Evolutionary conservation across 2,888 invertebrate species (phyloP), one percentile per base, ranked within the genome.

Genomic region (Parapristionchus giblindavisi): DNA sequence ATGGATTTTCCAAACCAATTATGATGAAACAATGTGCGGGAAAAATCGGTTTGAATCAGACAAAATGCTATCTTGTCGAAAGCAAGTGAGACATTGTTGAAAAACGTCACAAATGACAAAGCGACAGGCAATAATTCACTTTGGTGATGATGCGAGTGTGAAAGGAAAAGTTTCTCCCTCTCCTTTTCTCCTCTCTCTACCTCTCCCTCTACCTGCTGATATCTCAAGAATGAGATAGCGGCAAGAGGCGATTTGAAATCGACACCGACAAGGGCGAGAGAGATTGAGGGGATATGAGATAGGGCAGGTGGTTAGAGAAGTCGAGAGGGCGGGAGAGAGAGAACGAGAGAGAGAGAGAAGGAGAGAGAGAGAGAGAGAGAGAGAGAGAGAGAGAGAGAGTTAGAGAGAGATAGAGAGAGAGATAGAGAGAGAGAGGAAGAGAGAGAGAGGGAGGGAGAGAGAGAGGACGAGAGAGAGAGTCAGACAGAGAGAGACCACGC

Each of bases 291-390:
- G 29, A 51, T 51, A 56, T 65, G 51, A 72, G 61, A 63, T n/a
- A 58, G 52, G 73, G 60, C 29, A 61, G 4, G 56, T 56, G 27
- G 38, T 36, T 27, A 6, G 54, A 70, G 36, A 17, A 48, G 32
- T 5, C 32, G 54, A 3, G 24, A 8, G 71, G 54, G 51, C 36
- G 34, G 60, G 58, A 48, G 54, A 27, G 71, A 56, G 27, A 56
- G 56, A 56, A n/a, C 34, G 24, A 56, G 14, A 61, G 27, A 24
- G 54, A 61, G 65, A 73, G 51, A 72, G 61, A 63, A 58, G 52
- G 73, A 66, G 40, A 61, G 4, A 63, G 65, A 36, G 38, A 52
- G 38, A 6, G 54, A 70, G 36, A 17, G 58, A 40, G 21, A 52
- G 54, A 3, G 24, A 8, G 71, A 61, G 51, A 51, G 34, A 68